phyloP scores from a whole-genome alignment of 2,797 vertebrate genomes.

The Argya squamiceps region DNA sequence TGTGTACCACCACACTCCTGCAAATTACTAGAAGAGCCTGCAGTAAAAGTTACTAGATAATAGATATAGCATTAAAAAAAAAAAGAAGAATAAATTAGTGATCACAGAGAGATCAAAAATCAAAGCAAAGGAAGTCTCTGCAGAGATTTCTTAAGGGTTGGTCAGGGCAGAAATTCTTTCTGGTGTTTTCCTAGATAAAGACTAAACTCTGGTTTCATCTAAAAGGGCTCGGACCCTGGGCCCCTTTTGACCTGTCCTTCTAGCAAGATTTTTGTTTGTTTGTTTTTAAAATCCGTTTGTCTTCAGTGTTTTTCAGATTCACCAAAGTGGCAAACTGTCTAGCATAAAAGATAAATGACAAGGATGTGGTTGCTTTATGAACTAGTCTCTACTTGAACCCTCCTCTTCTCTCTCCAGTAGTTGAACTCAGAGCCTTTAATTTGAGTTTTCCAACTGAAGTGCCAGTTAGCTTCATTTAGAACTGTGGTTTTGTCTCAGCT shows the following conservation, averaged over 20 bases:
- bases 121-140: conserved; percentile 30
- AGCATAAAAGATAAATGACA: not conserved
- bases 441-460: not conserved
- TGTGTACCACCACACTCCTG: not conserved
- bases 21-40: not conserved
- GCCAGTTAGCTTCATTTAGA: not conserved
- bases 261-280: not conserved
- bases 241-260: not conserved
- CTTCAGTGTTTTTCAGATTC: conserved; percentile 14
- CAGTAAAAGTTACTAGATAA: conserved; percentile 35
- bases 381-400: conserved; percentile 2
- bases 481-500: not conserved
- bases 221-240: not conserved
- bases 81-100: not conserved
- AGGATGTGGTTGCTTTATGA: conserved; percentile 33
- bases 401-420: conserved; percentile 17
- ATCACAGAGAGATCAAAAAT: not conserved
- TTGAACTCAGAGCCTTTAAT: conserved; percentile 26
- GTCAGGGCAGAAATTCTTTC: not conserved
- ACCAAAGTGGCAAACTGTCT: conserved; percentile 27
- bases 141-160: not conserved
- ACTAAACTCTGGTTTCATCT: not conserved
- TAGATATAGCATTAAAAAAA: not conserved
- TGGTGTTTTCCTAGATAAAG: conserved; percentile 12
- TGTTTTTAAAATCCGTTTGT: not conserved